Conservation (phyloP, 2,113 vertebrate genomes). For the Scartelaos histophorus region DNA sequence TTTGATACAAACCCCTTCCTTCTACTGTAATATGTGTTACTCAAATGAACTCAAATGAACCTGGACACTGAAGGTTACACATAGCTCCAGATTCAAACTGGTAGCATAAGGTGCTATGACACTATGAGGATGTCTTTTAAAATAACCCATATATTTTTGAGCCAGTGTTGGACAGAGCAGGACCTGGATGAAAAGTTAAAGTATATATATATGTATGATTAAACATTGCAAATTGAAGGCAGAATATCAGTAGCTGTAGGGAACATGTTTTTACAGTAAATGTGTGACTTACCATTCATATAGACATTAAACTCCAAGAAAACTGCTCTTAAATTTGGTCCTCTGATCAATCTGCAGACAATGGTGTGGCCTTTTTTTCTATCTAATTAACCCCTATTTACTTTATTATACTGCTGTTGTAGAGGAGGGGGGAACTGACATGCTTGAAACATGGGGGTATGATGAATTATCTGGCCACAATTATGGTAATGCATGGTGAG, state of each 20-base stretch:
- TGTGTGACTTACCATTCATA: background rate
- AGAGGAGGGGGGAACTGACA: slow-evolving; percentile 36
- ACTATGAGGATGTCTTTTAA: slow-evolving; percentile 44
- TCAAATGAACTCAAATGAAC: slow-evolving; percentile 56
- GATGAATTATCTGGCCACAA: slow-evolving; percentile 48
- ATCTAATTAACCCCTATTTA: background rate
- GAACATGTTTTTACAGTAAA: background rate
- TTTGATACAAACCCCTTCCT: slow-evolving; percentile 27
- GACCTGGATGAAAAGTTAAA: background rate
- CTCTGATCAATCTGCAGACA: background rate
- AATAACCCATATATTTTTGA: slow-evolving; percentile 49
- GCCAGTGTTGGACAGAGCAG: slow-evolving; percentile 20
- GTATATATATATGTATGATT: background rate
- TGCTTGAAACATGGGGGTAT: slow-evolving; percentile 22
- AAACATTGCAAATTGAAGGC: background rate
- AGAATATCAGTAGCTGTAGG: background rate
- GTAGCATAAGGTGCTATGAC: slow-evolving; percentile 36
- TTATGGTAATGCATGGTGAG: slow-evolving; percentile 60
- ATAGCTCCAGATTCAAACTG: slow-evolving; percentile 18
- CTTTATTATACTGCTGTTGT: background rate
- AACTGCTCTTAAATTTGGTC: background rate
- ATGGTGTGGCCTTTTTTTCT: background rate
- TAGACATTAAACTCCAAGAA: background rate
- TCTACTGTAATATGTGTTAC: slow-evolving; percentile 58
- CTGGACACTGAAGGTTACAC: slow-evolving; percentile 26